Evolutionary conservation across 2,113 vertebrate genomes (phyloP).

Genomic region (Danio rerio): DNA sequence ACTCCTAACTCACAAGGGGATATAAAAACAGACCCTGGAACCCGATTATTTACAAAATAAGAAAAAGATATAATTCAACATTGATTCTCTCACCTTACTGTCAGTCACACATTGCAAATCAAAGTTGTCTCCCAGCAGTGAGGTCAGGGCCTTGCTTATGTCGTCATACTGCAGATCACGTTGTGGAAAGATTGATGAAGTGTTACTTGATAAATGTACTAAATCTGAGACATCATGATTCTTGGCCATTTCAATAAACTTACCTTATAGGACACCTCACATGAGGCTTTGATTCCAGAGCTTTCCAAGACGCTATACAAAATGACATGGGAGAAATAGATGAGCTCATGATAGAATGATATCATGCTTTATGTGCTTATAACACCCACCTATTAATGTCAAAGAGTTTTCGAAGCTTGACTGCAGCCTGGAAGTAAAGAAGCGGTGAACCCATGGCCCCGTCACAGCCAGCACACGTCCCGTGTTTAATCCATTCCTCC

Average conservation of each 20-base stretch:
- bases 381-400: slow-evolving; percentile 64
- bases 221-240: not conserved
- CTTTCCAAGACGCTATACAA: slow-evolving; percentile 63
- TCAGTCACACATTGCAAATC: slow-evolving; percentile 74
- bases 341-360: not conserved
- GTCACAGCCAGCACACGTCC: slow-evolving; percentile 71
- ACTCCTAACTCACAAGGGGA: no score
- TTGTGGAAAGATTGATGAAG: not conserved
- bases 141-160: slow-evolving; percentile 60
- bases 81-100: slow-evolving; percentile 59
- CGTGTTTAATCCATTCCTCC: slow-evolving; percentile 75
- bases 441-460: slow-evolving; percentile 73
- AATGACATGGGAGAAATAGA: not conserved
- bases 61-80: not conserved
- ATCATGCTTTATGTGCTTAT: not conserved
- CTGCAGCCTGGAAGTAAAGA: slow-evolving; percentile 68
- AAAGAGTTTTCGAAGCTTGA: slow-evolving; percentile 67
- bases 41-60: no score
- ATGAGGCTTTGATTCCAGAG: slow-evolving; percentile 71
- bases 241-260: not conserved
- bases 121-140: slow-evolving; percentile 60
- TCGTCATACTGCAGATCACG: slow-evolving; percentile 61
- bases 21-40: no score
- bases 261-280: slow-evolving; percentile 71
- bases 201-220: not conserved